Conservation (phyloP, 2,888 invertebrate species). For the Luperina nickerlii region DNA sequence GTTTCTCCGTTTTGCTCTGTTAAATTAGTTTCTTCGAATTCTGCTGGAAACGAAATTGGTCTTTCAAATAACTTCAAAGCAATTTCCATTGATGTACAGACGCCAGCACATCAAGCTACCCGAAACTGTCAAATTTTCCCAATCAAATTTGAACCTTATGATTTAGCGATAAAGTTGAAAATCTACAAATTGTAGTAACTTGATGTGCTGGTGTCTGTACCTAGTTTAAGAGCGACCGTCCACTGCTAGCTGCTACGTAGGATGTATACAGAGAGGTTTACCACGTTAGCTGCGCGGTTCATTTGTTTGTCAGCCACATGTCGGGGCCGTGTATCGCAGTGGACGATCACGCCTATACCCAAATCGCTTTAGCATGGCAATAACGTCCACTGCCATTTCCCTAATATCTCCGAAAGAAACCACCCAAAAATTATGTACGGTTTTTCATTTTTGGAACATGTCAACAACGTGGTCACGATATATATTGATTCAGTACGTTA, state of each 20-base stretch:
- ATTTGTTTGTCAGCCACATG: not conserved
- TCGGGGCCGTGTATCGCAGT: not conserved
- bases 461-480: no score
- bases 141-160: no score
- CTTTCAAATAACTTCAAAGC: conserved; percentile 24
- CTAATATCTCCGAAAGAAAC: not conserved
- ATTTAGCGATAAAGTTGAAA: no score
- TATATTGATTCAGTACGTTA: not conserved
- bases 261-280: no score
- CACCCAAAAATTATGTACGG: not conserved
- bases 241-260: not conserved
- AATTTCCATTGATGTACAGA: conserved; percentile 26
- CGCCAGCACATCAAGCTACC: no score
- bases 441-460: no score
- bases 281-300: not conserved
- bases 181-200: no score
- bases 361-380: not conserved
- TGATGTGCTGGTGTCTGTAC: no score
- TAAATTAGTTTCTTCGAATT: conserved; percentile 41
- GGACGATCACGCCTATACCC: not conserved
- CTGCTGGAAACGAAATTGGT: conserved; percentile 17
- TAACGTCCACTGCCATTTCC: not conserved
- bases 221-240: not conserved
- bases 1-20: conserved; percentile 10
- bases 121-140: no score